These are phyloP conservation scores for Rhadina sibilatrix DNA, from an alignment of 2,113 vertebrate species.

Conservation along the genomic window DNA sequence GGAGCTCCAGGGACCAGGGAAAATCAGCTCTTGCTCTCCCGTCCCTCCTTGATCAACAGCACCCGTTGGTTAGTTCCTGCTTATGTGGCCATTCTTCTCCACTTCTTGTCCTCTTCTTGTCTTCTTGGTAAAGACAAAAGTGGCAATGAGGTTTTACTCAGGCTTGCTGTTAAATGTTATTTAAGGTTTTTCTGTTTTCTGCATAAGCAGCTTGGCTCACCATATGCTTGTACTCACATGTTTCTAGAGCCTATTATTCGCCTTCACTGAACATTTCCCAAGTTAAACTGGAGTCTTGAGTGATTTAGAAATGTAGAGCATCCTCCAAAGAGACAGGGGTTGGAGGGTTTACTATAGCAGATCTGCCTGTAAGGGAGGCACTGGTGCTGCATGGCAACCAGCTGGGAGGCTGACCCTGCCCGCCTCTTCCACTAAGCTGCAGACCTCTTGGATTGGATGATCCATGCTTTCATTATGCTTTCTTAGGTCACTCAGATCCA, in stretches of 20 bases:
- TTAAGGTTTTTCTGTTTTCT: background rate
- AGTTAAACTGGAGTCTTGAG: background rate
- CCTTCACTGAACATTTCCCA: background rate
- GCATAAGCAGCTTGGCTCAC: background rate
- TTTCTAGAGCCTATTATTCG: background rate
- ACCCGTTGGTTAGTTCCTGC: background rate
- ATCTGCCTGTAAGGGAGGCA: background rate
- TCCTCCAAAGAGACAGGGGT: background rate
- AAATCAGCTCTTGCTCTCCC: background rate
- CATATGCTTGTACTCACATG: background rate
- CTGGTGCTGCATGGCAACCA: rapidly evolving
- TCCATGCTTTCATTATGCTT: background rate
- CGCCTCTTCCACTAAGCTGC: background rate
- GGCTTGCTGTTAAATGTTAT: background rate
- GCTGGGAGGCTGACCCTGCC: background rate
- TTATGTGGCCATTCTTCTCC: background rate
- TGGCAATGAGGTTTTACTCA: background rate
- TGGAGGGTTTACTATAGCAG: background rate
- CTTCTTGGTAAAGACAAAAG: background rate
- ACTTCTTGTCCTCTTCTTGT: too few relatives aligned
- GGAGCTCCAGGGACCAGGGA: background rate
- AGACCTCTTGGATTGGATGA: background rate
- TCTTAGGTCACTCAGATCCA: background rate
- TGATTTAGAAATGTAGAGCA: background rate
- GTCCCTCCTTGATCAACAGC: background rate